Conservation (phyloP, 2,113 vertebrate genomes). For the Zosterops hypoxanthus region DNA sequence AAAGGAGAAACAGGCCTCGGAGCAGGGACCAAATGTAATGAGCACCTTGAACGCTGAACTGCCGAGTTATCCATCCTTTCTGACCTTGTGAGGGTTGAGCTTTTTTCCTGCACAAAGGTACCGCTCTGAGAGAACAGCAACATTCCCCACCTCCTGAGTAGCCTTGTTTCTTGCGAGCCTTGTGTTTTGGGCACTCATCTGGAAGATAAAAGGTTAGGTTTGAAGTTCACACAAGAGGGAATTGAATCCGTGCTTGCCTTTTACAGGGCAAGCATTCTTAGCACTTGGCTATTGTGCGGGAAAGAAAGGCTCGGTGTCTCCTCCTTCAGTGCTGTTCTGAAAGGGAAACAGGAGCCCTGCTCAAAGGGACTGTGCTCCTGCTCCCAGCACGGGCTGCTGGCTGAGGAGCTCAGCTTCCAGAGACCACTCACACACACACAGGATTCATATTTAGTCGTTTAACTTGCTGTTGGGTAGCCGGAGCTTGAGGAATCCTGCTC, state of each 20-base stretch:
- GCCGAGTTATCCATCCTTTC: background rate
- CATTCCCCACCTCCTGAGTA: conserved; percentile 28
- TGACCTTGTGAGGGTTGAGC: conserved; percentile 8
- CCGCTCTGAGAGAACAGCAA: conserved; percentile 20
- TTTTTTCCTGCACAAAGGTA: conserved; percentile 12
- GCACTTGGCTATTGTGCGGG: background rate
- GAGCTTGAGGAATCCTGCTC: background rate
- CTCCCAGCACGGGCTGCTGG: background rate
- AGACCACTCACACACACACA: background rate
- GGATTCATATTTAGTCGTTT: background rate
- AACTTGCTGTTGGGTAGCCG: background rate
- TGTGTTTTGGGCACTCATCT: conserved; percentile 45
- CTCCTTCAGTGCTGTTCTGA: background rate
- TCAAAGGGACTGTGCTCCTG: background rate
- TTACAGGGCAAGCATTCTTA: conserved; percentile 14
- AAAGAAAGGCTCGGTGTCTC: background rate
- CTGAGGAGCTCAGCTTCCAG: background rate
- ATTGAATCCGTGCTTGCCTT: conserved; percentile 35
- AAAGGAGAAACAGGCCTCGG: background rate
- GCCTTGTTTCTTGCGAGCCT: conserved; percentile 4
- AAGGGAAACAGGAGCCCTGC: background rate
- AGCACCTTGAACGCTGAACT: background rate
- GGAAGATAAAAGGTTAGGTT: conserved; percentile 42
- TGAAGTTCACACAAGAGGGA: conserved; percentile 48
- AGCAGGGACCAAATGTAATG: background rate